These are phyloP conservation scores for Hedychridium roseum DNA, from an alignment of 2,888 invertebrate genomes.

Conservation along the genomic window DNA sequence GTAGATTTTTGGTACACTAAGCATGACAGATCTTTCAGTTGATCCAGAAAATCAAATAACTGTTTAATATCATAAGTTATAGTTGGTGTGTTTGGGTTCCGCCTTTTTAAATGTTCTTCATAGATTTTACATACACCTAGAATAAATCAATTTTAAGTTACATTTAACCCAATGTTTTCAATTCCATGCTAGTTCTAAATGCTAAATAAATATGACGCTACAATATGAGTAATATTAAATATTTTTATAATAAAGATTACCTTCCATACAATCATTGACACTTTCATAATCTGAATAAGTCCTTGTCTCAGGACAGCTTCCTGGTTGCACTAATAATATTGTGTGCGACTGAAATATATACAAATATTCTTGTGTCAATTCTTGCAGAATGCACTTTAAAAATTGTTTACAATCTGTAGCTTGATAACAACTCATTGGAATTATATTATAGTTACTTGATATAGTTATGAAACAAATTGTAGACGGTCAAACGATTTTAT, in stretches of 20 bases:
- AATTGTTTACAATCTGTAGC: too few relatives aligned
- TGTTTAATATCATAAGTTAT: slow-evolving; percentile 99
- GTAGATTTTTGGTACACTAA: slow-evolving; percentile 95
- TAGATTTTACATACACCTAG: slow-evolving; percentile 95
- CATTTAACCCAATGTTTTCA: neutral
- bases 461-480: too few relatives aligned
- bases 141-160: slow-evolving; percentile 5
- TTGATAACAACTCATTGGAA: too few relatives aligned
- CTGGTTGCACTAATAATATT: slow-evolving; percentile 94
- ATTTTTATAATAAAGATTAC: slow-evolving; percentile 66
- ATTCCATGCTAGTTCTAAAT: neutral
- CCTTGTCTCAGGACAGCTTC: slow-evolving; percentile 90
- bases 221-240: slow-evolving; percentile 6
- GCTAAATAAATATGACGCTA: neutral
- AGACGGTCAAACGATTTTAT: too few relatives aligned
- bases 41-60: slow-evolving; percentile 97
- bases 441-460: too few relatives aligned
- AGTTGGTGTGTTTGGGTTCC: slow-evolving; percentile 94
- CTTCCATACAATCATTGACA: slow-evolving; percentile 97
- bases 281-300: slow-evolving; percentile 99
- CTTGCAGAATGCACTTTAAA: too few relatives aligned
- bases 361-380: neutral
- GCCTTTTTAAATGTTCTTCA: slow-evolving; percentile 95
- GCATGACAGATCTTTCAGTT: slow-evolving; percentile 92
- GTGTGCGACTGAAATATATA: slow-evolving; percentile 85